phyloP scores from a whole-genome alignment of 2,113 vertebrate genomes.

The Epinephelus fuscoguttatus region DNA sequence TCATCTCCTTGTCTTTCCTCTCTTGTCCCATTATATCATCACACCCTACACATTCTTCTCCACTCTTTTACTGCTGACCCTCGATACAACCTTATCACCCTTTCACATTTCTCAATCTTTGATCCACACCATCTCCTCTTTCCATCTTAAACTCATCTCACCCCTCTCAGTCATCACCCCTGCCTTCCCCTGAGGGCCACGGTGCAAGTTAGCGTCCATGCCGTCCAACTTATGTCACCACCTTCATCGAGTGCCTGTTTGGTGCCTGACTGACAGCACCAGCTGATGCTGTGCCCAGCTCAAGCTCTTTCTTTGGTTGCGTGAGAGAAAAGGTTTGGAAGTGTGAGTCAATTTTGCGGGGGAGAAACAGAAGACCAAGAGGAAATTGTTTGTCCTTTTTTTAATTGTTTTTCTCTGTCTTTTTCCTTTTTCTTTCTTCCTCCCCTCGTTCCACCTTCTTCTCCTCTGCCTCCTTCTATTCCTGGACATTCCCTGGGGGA shows the following conservation, averaged over 20 bases:
- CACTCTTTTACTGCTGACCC: not conserved
- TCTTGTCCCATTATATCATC: not conserved
- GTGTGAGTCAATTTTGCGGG: not conserved
- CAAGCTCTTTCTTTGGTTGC: not conserved
- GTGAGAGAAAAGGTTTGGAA: not conserved
- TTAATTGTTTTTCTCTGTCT: not conserved
- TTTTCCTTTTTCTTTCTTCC: not conserved
- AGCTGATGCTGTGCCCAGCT: slow-evolving; percentile 59
- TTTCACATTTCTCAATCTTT: slow-evolving; percentile 2
- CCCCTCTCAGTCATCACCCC: slow-evolving; percentile 29
- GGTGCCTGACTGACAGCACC: slow-evolving; percentile 74
- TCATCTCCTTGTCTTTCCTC: not conserved
- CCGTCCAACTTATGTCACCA: slow-evolving; percentile 54
- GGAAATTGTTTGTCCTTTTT: not conserved
- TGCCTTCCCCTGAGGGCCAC: slow-evolving; percentile 16
- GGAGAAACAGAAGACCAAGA: not conserved
- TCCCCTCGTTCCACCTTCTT: slow-evolving; percentile 3
- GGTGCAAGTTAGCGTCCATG: slow-evolving; percentile 21
- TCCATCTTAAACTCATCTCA: slow-evolving; percentile 40
- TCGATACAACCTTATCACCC: not conserved
- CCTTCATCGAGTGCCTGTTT: slow-evolving; percentile 32
- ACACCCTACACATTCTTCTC: not conserved
- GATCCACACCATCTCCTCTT: slow-evolving; percentile 32
- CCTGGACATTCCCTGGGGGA: slow-evolving; percentile 87
- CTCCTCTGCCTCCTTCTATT: slow-evolving; percentile 79